Percentiles rank a stretch among this genome's conserved stretches.
These are phyloP conservation scores for Carcinoscorpius rotundicauda DNA, from an alignment of 1,140 invertebrate genomes.

Conservation along the genomic window DNA sequence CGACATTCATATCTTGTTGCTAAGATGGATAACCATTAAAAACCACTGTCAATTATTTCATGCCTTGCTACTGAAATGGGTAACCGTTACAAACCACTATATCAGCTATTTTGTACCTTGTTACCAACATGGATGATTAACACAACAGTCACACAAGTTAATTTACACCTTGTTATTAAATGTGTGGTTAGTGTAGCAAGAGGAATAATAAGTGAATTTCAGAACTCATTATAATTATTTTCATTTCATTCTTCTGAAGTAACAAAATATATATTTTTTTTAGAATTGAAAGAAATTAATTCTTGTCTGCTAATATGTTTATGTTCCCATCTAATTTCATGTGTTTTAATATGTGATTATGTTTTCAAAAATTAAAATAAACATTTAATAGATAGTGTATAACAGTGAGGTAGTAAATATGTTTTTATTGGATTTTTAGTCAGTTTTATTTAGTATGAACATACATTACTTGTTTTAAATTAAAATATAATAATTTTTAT, in stretches of 20 bases:
- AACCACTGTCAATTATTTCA: too few species aligned
- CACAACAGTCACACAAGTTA: too few species aligned
- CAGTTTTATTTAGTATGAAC: background rate
- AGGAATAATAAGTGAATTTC: conserved; percentile 12
- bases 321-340: conserved; percentile 3
- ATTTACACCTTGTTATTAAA: too few species aligned
- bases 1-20: too few species aligned
- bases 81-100: too few species aligned
- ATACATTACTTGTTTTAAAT: background rate
- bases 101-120: too few species aligned
- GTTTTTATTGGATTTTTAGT: background rate
- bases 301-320: too few species aligned
- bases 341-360: conserved; percentile 36
- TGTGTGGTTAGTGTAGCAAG: too few species aligned
- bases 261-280: background rate
- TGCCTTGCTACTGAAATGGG: too few species aligned
- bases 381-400: too few species aligned
- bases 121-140: too few species aligned
- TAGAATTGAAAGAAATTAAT: background rate
- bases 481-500: background rate
- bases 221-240: conserved; percentile 22
- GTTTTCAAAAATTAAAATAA: conserved; percentile 27
- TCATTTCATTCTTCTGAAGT: conserved; percentile 14
- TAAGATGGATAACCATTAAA: too few species aligned
- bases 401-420: background rate